Conservation (phyloP, 2,113 vertebrate genomes). For the Chitala chitala region DNA sequence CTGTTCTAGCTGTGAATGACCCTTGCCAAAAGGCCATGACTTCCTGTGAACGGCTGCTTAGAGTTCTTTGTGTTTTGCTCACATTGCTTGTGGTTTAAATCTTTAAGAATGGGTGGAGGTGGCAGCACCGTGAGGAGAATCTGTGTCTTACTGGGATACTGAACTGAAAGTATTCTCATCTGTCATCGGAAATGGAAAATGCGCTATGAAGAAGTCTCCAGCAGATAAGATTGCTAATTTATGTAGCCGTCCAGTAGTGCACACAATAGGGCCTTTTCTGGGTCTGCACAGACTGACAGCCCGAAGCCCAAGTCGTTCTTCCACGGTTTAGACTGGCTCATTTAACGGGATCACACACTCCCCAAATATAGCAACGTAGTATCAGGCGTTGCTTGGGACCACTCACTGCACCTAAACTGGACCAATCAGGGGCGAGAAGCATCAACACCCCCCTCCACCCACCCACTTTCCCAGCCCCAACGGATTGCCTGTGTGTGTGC, state of each 20-base stretch:
- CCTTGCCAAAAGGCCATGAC: background rate
- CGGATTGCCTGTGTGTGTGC: background rate
- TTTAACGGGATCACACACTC: background rate
- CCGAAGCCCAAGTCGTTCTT: background rate
- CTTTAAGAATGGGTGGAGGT: background rate
- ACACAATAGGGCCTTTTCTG: background rate
- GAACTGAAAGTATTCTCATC: background rate
- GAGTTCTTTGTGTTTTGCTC: background rate
- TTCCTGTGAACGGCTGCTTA: background rate
- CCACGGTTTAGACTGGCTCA: background rate
- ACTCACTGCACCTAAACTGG: too few relatives aligned
- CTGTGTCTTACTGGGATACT: background rate
- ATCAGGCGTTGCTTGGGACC: background rate
- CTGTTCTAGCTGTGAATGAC: too few relatives aligned
- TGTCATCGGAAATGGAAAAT: background rate
- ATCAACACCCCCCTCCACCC: background rate
- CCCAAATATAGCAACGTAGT: too few relatives aligned
- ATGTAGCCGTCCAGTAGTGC: background rate
- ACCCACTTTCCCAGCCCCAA: background rate
- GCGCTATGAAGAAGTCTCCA: background rate
- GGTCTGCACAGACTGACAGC: background rate
- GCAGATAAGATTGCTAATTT: background rate
- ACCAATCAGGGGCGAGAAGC: background rate
- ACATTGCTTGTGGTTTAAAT: background rate
- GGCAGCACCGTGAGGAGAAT: background rate